phyloP scores from a whole-genome alignment of 2,797 vertebrate genomes.

The Clarias laeviceps region DNA sequence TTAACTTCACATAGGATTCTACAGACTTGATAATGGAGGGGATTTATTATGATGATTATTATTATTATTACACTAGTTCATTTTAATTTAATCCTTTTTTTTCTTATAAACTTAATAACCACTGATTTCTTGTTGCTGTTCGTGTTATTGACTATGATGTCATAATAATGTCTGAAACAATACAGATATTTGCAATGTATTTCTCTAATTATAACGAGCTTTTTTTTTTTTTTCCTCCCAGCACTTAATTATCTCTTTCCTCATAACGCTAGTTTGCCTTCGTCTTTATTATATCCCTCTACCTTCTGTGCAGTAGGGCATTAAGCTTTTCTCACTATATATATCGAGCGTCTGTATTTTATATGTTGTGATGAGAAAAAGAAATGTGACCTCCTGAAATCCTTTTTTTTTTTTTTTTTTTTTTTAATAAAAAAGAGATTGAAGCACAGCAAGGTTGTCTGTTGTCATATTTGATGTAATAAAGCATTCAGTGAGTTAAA shows the following conservation, averaged over 20 bases:
- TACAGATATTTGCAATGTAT: conserved; percentile 30
- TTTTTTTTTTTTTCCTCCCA: conserved; percentile 22
- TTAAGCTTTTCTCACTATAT: conserved; percentile 32
- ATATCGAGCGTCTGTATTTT: conserved; percentile 42
- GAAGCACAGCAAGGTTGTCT: conserved; percentile 26
- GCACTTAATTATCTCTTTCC: not conserved
- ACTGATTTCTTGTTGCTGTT: not conserved
- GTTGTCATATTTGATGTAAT: conserved; percentile 12
- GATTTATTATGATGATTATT: not conserved
- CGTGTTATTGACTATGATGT: conserved; percentile 4
- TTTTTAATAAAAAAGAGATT: conserved; percentile 42
- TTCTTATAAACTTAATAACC: conserved; percentile 21
- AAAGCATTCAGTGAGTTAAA: not conserved
- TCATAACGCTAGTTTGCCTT: conserved; percentile 38
- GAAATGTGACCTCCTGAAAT: conserved; percentile 24
- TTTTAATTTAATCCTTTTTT: not conserved
- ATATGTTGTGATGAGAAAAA: conserved; percentile 28
- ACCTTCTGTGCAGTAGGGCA: conserved; percentile 8
- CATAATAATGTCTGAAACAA: conserved; percentile 44
- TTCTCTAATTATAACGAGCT: not conserved
- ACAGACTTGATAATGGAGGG: conserved; percentile 6
- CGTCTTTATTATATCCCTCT: not conserved
- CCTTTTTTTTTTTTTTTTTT: conserved; percentile 43
- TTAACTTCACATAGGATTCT: not conserved
- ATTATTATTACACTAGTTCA: not conserved